Base-by-base conservation (phyloP, 2,797 vertebrate species). In the Pampus argenteus region DNA sequence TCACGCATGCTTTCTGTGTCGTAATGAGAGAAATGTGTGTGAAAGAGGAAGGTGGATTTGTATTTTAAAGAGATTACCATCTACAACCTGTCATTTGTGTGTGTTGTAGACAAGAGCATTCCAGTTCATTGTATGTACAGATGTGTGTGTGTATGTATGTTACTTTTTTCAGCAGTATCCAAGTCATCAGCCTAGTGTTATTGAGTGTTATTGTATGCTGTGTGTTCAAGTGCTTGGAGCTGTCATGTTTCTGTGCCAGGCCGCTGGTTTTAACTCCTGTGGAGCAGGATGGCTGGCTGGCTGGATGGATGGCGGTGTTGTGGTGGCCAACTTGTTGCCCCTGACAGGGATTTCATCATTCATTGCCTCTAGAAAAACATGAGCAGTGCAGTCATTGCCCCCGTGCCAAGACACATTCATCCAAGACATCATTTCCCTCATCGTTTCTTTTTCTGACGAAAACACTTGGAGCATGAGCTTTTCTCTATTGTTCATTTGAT, bases 41-140 rank as follows among this genome's bases (percentile, higher is more conserved):
- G 75, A 55, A 67, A 71, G 70, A 50, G 26, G 65, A 80, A 67
- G 71, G 45, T 26, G 85, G 70, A 47, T 86, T 77, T 76, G 66
- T 78, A 70, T 82, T 66, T 76, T 63, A 67, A 76, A 84, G 83
- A 88, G 82, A 87, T 89, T 84, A 82, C 65, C 70, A 73, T 64
- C 77, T 88, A 75, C 88, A 89, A 79, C 74, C 61, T 91, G 82
- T 92, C 86, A 92, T 79, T 76, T 88, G 85, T 91, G 91, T 89
- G 91, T 84, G 87, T 76, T 89, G 79, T 94, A 89, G 86, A 90
- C 88, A 82, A 76, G 86, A 73, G 76, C 92, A 89, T 95, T 95
- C 93, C 91, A 87, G 76, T 61, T 77, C 71, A 79, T 86, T 89
- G 74, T 83, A 3, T 20, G 51, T 36, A 0, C 11, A 69, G 22